Percentiles rank a stretch among this genome's conserved stretches.
Conservation (phyloP, 2,797 vertebrate species). For the Centropyge bicolor region DNA sequence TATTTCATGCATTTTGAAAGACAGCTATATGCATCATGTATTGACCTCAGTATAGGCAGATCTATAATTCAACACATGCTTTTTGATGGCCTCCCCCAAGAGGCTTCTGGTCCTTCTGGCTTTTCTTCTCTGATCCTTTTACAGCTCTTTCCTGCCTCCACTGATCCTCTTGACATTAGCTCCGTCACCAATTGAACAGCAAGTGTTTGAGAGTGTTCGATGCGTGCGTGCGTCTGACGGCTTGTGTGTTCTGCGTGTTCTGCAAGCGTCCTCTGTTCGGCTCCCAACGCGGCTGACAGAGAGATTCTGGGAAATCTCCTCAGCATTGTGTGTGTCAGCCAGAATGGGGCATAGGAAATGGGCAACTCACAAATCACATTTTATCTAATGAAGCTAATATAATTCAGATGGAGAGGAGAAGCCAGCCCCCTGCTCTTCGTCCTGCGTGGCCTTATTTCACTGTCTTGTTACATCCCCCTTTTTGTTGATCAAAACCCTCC, state of each 20-base stretch:
- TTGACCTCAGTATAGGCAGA: conserved; percentile 26
- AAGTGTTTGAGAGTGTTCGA: conserved; percentile 2
- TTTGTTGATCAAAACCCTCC: background rate
- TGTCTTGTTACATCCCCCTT: conserved; percentile 16
- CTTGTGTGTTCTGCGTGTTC: background rate
- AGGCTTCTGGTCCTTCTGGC: conserved; percentile 28
- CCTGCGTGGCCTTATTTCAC: conserved; percentile 41
- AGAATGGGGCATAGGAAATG: conserved; percentile 47
- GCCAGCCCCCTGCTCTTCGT: conserved; percentile 15
- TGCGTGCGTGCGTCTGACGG: background rate
- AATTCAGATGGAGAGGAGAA: conserved; percentile 46
- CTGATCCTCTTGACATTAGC: conserved; percentile 46
- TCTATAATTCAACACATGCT: conserved; percentile 70
- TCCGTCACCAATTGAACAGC: conserved; percentile 22
- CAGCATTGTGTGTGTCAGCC: background rate
- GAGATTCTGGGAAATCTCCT: conserved; percentile 58
- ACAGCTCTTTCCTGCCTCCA: conserved; percentile 27
- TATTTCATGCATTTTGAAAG: conserved; percentile 49
- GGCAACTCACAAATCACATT: conserved; percentile 60
- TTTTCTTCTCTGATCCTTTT: conserved; percentile 48
- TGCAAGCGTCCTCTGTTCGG: conserved; percentile 13
- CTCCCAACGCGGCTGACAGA: conserved; percentile 26
- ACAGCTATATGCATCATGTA: conserved; percentile 27
- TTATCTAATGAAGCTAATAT: conserved; percentile 71
- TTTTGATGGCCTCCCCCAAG: conserved; percentile 59